Evolutionary conservation across 2,888 invertebrate species (phyloP).

Genomic region (Baronia brevicornis): DNA sequence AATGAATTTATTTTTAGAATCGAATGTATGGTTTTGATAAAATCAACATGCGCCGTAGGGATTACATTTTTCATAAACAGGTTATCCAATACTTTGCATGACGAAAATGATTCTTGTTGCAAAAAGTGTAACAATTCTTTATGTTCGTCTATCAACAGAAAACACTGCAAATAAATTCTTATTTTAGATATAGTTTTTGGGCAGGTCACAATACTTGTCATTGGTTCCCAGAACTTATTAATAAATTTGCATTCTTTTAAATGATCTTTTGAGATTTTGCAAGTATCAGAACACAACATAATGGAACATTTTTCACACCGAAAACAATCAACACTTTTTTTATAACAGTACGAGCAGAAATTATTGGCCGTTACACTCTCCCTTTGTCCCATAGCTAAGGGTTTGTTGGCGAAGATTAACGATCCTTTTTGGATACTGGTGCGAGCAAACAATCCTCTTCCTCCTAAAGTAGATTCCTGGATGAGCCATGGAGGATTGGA

Average conservation of each 20-base stretch:
- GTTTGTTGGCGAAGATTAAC: constrained; percentile 79
- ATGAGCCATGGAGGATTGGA: constrained; percentile 67
- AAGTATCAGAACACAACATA: constrained; percentile 78
- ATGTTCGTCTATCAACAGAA: constrained; percentile 47
- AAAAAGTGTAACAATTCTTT: constrained; percentile 59
- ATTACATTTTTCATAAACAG: constrained; percentile 59
- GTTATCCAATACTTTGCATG: constrained; percentile 66
- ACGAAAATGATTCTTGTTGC: constrained; percentile 34
- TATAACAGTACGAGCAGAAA: constrained; percentile 79
- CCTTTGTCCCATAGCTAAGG: constrained; percentile 80
- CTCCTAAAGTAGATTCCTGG: constrained; percentile 75
- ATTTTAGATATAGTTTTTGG: constrained; percentile 30
- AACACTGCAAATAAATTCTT: constrained; percentile 43
- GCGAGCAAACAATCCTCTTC: constrained; percentile 82
- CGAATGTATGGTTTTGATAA: constrained; percentile 69
- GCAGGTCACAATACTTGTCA: constrained; percentile 24
- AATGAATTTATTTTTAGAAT: constrained; percentile 80
- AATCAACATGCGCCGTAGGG: constrained; percentile 61
- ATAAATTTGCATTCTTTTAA: constrained; percentile 78
- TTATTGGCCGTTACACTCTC: constrained; percentile 63
- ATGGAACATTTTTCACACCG: constrained; percentile 79
- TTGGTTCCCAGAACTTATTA: constrained; percentile 58
- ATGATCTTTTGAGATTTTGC: constrained; percentile 74
- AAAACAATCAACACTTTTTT: constrained; percentile 40
- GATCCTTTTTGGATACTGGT: constrained; percentile 78